These are phyloP conservation scores for Steinernema carpocapsae DNA, from an alignment of 2,888 invertebrate species.

Conservation along the genomic window DNA sequence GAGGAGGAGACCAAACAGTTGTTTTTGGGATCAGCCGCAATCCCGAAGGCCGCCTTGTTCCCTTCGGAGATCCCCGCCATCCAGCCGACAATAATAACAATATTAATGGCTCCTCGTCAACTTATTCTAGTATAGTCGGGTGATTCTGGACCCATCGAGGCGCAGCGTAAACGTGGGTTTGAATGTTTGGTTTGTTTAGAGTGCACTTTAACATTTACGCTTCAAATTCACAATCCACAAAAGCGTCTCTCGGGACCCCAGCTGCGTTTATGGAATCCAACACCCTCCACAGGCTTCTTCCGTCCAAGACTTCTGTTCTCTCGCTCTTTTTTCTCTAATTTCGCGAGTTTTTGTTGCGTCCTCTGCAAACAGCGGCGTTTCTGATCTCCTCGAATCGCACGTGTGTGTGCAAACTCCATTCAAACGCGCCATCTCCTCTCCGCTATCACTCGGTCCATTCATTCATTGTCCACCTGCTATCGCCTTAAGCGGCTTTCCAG, in stretches of 20 bases:
- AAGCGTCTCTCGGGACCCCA: not conserved
- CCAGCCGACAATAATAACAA: conserved; percentile 27
- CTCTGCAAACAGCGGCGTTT: no score
- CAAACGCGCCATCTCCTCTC: no score
- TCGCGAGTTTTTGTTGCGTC: no score
- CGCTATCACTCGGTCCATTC: no score
- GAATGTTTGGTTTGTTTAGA: not conserved
- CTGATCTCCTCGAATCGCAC: no score
- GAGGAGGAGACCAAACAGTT: conserved; percentile 7
- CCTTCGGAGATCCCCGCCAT: not conserved
- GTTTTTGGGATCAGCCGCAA: conserved; percentile 13
- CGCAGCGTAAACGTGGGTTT: no score
- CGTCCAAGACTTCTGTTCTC: no score
- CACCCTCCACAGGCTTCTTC: no score
- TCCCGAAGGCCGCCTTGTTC: not conserved
- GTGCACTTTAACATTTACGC: not conserved
- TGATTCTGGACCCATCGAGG: not conserved
- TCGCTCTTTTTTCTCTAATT: no score
- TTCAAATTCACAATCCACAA: not conserved
- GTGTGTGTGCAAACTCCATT: no score
- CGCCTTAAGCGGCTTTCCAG: conserved; percentile 32
- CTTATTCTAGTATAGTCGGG: conserved; percentile 9
- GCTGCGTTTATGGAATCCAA: no score
- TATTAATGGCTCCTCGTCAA: conserved; percentile 20
- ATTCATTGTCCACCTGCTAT: not conserved